Evolutionary conservation across 2,797 vertebrate genomes (phyloP).

Genomic region (Ambastaia sidthimunki): DNA sequence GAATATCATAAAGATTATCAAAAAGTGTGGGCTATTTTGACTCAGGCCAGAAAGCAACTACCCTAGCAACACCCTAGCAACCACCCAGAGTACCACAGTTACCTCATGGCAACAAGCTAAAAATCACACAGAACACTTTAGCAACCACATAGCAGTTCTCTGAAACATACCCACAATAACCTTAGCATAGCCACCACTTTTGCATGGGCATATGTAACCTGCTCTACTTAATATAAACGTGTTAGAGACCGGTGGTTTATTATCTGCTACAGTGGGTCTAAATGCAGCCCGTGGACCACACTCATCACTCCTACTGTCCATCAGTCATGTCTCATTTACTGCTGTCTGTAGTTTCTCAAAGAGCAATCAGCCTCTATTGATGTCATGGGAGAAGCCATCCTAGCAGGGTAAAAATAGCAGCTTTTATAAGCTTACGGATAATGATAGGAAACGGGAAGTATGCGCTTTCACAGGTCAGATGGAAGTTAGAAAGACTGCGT

Average conservation of each 20-base stretch:
- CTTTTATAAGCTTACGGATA: constrained; percentile 25
- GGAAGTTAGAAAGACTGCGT: neutral
- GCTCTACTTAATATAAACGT: neutral
- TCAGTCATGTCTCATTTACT: constrained; percentile 40
- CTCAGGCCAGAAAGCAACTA: too few species aligned
- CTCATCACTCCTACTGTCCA: neutral
- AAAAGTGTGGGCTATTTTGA: neutral
- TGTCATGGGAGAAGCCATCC: constrained; percentile 22
- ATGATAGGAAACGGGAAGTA: neutral
- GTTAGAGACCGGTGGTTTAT: neutral
- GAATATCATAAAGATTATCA: neutral
- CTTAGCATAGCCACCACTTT: neutral
- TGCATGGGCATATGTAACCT: neutral
- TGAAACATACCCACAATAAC: neutral
- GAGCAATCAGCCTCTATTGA: constrained; percentile 22
- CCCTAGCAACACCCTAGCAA: neutral
- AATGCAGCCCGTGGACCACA: constrained; percentile 8
- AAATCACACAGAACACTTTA: neutral
- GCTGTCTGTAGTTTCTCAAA: constrained; percentile 29
- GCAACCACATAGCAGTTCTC: neutral
- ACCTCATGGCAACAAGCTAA: too few species aligned
- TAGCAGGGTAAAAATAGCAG: constrained; percentile 26
- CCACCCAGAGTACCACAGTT: neutral
- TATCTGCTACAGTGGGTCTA: neutral
- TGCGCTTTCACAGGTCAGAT: constrained; percentile 11